These are phyloP conservation scores for Thereva unica DNA, from an alignment of 2,888 invertebrate species.

Conservation along the genomic window DNA sequence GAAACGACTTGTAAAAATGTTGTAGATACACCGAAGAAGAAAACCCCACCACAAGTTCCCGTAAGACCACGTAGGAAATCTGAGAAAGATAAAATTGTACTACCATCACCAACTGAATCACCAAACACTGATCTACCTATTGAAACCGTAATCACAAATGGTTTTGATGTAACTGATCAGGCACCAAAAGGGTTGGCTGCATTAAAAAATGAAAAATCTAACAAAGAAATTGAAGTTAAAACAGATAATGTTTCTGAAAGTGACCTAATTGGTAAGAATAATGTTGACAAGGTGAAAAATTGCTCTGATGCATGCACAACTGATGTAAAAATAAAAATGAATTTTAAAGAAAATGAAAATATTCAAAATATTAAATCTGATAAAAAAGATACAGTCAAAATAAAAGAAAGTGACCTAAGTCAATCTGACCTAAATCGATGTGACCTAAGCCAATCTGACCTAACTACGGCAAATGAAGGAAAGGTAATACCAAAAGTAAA, in stretches of 20 bases:
- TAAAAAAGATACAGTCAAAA: too few relatives aligned
- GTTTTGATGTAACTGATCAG: too few relatives aligned
- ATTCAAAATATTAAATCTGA: too few relatives aligned
- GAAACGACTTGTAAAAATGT: not conserved
- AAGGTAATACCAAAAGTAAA: conserved; percentile 8
- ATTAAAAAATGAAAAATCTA: not conserved
- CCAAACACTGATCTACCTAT: too few relatives aligned
- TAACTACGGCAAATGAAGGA: not conserved
- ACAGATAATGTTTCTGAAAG: conserved; percentile 4
- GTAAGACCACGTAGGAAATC: not conserved
- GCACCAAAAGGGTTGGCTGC: not conserved
- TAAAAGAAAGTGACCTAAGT: not conserved
- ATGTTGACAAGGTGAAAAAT: not conserved
- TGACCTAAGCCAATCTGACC: too few relatives aligned
- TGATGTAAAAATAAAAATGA: not conserved
- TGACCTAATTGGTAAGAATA: not conserved
- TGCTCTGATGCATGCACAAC: too few relatives aligned
- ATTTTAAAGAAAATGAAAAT: not conserved
- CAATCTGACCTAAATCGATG: too few relatives aligned
- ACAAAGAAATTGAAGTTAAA: not conserved
- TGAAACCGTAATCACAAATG: too few relatives aligned
- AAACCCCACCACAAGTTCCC: not conserved
- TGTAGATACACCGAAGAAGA: not conserved
- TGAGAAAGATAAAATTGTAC: too few relatives aligned
- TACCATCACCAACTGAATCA: too few relatives aligned